phyloP scores from a whole-genome alignment of 2,888 invertebrate genomes.

The Andrena minutula region DNA sequence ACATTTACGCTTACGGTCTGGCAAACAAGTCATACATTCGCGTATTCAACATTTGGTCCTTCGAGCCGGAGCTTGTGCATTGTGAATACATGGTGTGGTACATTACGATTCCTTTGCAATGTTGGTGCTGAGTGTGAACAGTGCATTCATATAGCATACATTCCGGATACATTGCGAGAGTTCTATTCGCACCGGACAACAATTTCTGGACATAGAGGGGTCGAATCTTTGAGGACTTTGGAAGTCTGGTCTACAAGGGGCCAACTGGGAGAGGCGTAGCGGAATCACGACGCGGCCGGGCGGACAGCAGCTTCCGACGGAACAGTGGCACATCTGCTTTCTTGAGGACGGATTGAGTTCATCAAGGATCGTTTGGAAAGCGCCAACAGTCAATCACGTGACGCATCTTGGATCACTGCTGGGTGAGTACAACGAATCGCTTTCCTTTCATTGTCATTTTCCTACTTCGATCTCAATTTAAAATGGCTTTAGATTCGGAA shows the following conservation, averaged over 20 bases:
- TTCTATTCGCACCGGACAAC: too few species aligned
- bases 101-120: too few species aligned
- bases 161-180: too few species aligned
- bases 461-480: neutral
- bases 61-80: too few species aligned
- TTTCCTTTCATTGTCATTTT: neutral
- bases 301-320: constrained; percentile 2
- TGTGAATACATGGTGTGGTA: too few species aligned
- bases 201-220: too few species aligned
- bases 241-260: neutral
- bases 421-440: neutral
- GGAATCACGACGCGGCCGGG: neutral
- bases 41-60: too few species aligned
- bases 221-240: too few species aligned
- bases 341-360: neutral
- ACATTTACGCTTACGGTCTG: too few species aligned
- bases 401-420: neutral
- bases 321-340: neutral
- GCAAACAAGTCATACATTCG: too few species aligned
- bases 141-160: too few species aligned
- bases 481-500: neutral
- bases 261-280: neutral
- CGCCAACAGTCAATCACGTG: neutral
- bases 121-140: too few species aligned
- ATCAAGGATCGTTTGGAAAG: neutral